Percentiles rank a stretch among this genome's conserved stretches.
phyloP scores from a whole-genome alignment of 1,140 invertebrate species.

The Bombyx mandarina region DNA sequence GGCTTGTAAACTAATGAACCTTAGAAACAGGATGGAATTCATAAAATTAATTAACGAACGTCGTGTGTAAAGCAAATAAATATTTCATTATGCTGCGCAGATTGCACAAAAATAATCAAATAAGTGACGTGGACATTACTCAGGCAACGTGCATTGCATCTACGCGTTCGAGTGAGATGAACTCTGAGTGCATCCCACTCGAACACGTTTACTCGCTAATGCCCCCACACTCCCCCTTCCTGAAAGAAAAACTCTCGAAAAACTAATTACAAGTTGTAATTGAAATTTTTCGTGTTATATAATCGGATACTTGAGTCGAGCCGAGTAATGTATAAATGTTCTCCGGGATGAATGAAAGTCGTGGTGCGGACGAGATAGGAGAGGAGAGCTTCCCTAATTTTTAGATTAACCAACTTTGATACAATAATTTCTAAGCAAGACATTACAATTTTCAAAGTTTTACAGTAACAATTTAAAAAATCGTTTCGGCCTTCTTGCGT shows the following conservation, averaged over 20 bases:
- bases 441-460: constrained; percentile 23
- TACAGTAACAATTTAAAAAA: constrained; percentile 9
- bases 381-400: constrained; percentile 25
- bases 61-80: constrained; percentile 35
- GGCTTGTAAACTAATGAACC: constrained; percentile 4
- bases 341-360: constrained; percentile 51
- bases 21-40: constrained; percentile 26
- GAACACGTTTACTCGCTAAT: constrained; percentile 1
- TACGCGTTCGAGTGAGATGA: constrained; percentile 28
- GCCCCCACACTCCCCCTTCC: constrained; percentile 53
- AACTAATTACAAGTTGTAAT: constrained; percentile 74
- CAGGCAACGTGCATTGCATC: constrained; percentile 44
- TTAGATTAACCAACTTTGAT: constrained; percentile 37
- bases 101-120: constrained; percentile 25
- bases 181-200: constrained; percentile 19
- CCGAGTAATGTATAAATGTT: constrained; percentile 66
- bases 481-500: background rate
- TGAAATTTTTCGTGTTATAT: constrained; percentile 74
- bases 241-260: constrained; percentile 73
- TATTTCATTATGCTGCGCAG: too few relatives aligned
- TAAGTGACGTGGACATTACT: constrained; percentile 66
- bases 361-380: constrained; percentile 29
- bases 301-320: constrained; percentile 71
- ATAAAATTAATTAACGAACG: constrained; percentile 63
- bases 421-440: constrained; percentile 28